These are phyloP conservation scores for Sceliomorpha sp. DNA, from an alignment of 2,888 invertebrate species.

Conservation along the genomic window DNA sequence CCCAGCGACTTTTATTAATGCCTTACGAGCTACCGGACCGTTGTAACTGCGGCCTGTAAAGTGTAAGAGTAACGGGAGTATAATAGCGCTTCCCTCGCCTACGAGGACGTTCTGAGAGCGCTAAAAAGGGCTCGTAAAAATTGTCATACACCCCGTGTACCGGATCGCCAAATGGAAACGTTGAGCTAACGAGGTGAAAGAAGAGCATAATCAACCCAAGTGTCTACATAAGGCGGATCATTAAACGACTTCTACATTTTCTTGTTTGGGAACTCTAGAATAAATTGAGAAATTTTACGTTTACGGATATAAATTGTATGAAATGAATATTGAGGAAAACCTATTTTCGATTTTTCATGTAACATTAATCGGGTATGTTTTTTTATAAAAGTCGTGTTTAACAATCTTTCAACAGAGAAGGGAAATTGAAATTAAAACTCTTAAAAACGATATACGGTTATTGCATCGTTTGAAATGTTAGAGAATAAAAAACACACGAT, in stretches of 20 bases:
- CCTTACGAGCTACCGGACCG: conserved; percentile 46
- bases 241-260: conserved; percentile 51
- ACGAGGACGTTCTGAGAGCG: conserved; percentile 36
- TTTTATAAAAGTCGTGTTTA: no score
- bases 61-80: conserved; percentile 45
- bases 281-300: conserved; percentile 29
- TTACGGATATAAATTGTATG: no score
- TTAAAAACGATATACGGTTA: no score
- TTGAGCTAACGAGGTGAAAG: conserved; percentile 55
- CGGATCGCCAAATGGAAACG: conserved; percentile 57
- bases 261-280: conserved; percentile 33
- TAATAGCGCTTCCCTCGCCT: conserved; percentile 32
- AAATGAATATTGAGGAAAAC: no score
- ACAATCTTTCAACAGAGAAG: no score
- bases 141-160: conserved; percentile 48
- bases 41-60: conserved; percentile 44
- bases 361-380: no score
- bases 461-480: no score
- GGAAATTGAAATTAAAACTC: no score
- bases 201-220: conserved; percentile 58
- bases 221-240: conserved; percentile 58
- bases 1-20: conserved; percentile 42
- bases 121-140: conserved; percentile 51
- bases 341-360: no score
- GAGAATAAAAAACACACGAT: no score